Base-by-base conservation (phyloP, 2,888 invertebrate species). In the Callyntrura sp. region DNA sequence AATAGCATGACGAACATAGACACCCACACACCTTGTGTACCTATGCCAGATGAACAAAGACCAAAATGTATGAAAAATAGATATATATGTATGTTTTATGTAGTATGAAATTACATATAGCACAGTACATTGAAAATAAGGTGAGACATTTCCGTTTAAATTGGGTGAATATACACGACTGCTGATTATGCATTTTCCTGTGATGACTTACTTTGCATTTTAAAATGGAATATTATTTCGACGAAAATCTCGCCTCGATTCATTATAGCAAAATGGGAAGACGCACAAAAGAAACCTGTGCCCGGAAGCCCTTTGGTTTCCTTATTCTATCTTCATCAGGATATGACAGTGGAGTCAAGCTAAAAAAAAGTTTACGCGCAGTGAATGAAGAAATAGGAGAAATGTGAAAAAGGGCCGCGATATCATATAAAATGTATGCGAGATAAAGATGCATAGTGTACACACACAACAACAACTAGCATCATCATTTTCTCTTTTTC, bases 291-390 rank as follows among this genome's bases (percentile, higher is more conserved):
- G 86, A 79, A 78, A 86, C 28, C 65, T 78, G 51, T 78, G 79
- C 79, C 86, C 86, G 86, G 86, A 86, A 86, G 86, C 65, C 62
- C 51, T 86, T 51, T n/a, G 86, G 86, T 86, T 86, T 78, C 86
- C 65, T 86, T 68, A 45, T 73, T 76, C 85, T 85, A 55, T 85
- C 85, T 65, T 73, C 85, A 65, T 78, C 85, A 78, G 85, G 78
- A 85, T 78, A 78, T 78, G 78, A 85, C 78, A 85, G 62, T 11
- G 17, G 20, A 55, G 84, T 70, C 68, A 65, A 65, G 76, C 81
- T 17, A 28, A 17, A n/a, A 28, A 28, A 51, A 20, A 35, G 62
- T 82, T 43, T 62, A n/a, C 81, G 62, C 28, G 20, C 9, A 45
- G 81, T 62, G 81, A 60, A 82, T 48, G 65, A 23, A 12, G 48